phyloP scores from a whole-genome alignment of 2,797 vertebrate species.

The Acrocephalus scirpaceus region DNA sequence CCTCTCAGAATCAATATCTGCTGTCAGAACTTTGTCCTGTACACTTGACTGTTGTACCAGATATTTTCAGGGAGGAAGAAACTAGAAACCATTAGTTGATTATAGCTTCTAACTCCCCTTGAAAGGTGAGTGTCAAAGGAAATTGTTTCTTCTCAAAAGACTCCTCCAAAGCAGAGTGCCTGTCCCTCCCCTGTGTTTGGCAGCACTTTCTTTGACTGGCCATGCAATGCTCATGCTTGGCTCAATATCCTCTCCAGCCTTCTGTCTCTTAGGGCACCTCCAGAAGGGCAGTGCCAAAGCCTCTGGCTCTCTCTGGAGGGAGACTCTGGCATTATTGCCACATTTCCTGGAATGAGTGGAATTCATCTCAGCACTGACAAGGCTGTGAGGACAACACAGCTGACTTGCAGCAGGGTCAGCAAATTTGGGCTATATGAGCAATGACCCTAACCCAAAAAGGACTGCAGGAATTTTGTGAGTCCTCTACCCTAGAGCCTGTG shows the following conservation, averaged over 20 bases:
- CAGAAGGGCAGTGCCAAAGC: neutral
- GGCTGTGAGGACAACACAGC: fast-evolving
- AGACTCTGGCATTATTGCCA: neutral
- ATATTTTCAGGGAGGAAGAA: neutral
- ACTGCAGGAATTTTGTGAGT: neutral
- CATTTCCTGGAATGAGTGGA: neutral
- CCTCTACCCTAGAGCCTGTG: neutral
- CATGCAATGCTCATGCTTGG: neutral
- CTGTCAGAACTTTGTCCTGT: neutral
- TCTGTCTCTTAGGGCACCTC: neutral
- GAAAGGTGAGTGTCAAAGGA: neutral
- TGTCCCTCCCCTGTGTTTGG: neutral
- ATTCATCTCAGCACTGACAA: fast-evolving
- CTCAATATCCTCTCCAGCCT: neutral
- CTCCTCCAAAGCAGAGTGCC: neutral
- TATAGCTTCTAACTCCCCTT: neutral
- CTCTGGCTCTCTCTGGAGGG: neutral
- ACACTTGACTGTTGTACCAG: neutral
- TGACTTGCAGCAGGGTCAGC: neutral
- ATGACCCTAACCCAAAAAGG: neutral
- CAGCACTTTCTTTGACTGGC: neutral
- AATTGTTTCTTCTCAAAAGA: neutral
- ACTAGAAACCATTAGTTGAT: neutral
- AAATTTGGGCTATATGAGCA: neutral
- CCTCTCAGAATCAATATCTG: neutral